phyloP scores from a whole-genome alignment of 2,113 vertebrate species.

The Chlorocebus sabaeus region DNA sequence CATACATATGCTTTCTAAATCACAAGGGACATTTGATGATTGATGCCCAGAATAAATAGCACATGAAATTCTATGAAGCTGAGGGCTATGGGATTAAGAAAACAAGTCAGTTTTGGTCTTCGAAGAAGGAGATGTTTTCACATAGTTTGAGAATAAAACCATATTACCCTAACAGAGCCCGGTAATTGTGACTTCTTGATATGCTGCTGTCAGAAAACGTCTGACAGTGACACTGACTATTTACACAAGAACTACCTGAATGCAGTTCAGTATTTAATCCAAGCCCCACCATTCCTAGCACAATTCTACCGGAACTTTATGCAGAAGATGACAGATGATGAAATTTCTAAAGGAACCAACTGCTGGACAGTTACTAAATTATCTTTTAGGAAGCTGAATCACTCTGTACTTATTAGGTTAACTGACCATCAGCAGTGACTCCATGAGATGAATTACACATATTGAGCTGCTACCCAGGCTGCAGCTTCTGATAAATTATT shows the following conservation, averaged over 20 bases:
- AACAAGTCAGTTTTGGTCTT: conserved; percentile 52
- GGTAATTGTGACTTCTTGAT: background rate
- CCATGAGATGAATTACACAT: conserved; percentile 77
- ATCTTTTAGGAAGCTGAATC: conserved; percentile 79
- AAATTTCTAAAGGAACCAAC: background rate
- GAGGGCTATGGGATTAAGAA: conserved; percentile 27
- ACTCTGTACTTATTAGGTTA: conserved; percentile 79
- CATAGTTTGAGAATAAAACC: conserved; percentile 45
- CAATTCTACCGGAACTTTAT: background rate
- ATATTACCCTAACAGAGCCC: conserved; percentile 11
- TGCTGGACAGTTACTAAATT: conserved; percentile 70
- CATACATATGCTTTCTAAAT: conserved; percentile 15
- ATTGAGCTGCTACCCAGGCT: conserved; percentile 77
- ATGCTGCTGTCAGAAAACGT: background rate
- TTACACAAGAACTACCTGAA: background rate
- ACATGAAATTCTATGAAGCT: background rate
- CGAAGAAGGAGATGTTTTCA: conserved; percentile 44
- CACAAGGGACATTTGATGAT: conserved; percentile 30
- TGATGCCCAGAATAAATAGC: conserved; percentile 21
- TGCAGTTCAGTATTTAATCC: background rate
- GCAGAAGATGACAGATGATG: background rate
- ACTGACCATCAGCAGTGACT: conserved; percentile 76
- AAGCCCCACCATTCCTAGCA: accelerated
- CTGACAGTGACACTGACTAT: background rate
- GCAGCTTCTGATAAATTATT: conserved; percentile 81